Conservation (phyloP, 2,113 vertebrate species). For the Nipponia nippon region DNA sequence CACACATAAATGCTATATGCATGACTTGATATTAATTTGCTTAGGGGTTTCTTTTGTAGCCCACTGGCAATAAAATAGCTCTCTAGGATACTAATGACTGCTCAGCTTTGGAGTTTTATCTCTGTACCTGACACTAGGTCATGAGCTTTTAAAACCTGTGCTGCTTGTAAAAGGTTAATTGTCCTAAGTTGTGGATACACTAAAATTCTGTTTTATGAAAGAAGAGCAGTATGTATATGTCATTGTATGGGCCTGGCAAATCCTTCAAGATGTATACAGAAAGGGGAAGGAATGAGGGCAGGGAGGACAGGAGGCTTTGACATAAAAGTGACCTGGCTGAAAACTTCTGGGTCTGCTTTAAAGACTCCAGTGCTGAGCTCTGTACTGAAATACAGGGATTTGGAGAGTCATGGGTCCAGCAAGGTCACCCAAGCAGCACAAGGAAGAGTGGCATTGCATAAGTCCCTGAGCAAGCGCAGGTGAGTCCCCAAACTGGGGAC, state of each 20-base stretch:
- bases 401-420: background rate
- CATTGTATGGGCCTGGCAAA: background rate
- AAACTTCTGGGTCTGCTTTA: background rate
- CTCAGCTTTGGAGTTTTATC: background rate
- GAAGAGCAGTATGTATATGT: background rate
- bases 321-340: background rate
- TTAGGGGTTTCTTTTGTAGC: background rate
- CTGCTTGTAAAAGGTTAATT: background rate
- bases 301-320: background rate
- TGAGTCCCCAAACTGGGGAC: background rate
- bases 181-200: background rate
- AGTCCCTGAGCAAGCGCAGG: background rate
- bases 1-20: background rate
- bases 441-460: rapidly evolving
- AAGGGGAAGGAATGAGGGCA: background rate
- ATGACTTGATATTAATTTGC: background rate
- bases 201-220: background rate
- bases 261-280: background rate
- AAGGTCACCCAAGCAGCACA: background rate
- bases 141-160: background rate
- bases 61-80: background rate
- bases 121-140: background rate
- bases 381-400: background rate
- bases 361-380: background rate
- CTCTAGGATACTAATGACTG: background rate